Conservation (phyloP, 2,797 vertebrate genomes). For the Molossus alvarezi region DNA sequence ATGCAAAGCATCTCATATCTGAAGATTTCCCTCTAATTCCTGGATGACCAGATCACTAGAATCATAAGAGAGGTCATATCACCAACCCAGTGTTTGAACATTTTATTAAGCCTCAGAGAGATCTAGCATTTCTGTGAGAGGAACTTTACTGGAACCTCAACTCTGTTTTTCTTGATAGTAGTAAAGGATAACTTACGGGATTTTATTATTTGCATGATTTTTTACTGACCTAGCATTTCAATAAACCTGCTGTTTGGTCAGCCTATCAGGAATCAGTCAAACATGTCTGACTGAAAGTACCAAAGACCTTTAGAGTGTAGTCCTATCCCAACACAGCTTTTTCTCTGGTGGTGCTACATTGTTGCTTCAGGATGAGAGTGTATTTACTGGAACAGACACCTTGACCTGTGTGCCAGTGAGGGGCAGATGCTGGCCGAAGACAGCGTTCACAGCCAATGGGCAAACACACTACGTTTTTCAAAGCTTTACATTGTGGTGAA, state of each 20-base stretch:
- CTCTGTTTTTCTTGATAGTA: neutral
- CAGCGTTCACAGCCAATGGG: neutral
- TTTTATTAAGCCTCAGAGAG: conserved; percentile 48
- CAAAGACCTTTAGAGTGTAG: neutral
- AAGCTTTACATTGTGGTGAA: conserved; percentile 28
- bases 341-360: neutral
- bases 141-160: neutral
- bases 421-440: neutral
- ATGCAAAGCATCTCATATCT: neutral
- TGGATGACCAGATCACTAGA: neutral
- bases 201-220: neutral
- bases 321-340: neutral
- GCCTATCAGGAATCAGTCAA: neutral
- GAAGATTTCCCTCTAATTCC: neutral
- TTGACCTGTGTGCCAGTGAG: neutral
- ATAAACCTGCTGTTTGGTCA: neutral
- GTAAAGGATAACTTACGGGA: neutral
- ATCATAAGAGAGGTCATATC: neutral
- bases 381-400: neutral
- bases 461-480: conserved; percentile 14
- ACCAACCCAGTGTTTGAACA: neutral
- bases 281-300: neutral
- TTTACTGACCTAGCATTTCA: neutral
- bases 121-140: conserved; percentile 6
- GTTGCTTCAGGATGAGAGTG: neutral